phyloP scores from a whole-genome alignment of 2,888 invertebrate species.

The Periphyllus acericola region DNA sequence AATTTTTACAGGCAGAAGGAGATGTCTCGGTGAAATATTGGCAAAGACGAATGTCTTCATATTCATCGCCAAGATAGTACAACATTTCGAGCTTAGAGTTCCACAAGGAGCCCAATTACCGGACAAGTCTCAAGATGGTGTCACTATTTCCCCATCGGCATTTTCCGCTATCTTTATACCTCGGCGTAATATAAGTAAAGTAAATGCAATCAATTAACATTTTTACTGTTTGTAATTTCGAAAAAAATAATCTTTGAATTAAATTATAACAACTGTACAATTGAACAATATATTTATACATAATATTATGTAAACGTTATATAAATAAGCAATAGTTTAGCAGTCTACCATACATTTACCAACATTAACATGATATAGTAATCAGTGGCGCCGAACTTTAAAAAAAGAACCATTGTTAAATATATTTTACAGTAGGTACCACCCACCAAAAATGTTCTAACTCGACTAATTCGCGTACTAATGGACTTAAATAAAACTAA shows the following conservation, averaged over 20 bases:
- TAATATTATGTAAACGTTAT: too few relatives aligned
- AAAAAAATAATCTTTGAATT: not conserved
- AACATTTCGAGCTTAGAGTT: slow-evolving; percentile 56
- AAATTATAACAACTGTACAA: not conserved
- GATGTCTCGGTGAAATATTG: slow-evolving; percentile 75
- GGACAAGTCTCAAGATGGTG: slow-evolving; percentile 58
- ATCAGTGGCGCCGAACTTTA: too few relatives aligned
- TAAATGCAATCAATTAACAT: not conserved
- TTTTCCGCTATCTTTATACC: slow-evolving; percentile 62
- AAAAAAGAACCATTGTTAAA: too few relatives aligned
- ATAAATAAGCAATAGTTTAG: too few relatives aligned
- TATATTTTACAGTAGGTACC: too few relatives aligned
- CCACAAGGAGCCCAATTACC: slow-evolving; percentile 37
- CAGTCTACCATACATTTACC: too few relatives aligned
- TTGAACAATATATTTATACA: too few relatives aligned
- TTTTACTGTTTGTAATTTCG: not conserved
- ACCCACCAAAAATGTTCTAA: too few relatives aligned
- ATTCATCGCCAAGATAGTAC: slow-evolving; percentile 65
- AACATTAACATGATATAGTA: too few relatives aligned
- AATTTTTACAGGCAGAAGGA: slow-evolving; percentile 71
- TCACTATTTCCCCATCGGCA: slow-evolving; percentile 62
- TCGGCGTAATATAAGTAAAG: not conserved
- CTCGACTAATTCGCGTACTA: too few relatives aligned
- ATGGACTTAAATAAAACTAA: too few relatives aligned
- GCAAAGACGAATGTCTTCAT: slow-evolving; percentile 74